Evolutionary conservation across 1,140 invertebrate species (phyloP), one percentile per base, ranked within the genome.

Genomic region (Lepidurus couesii): DNA sequence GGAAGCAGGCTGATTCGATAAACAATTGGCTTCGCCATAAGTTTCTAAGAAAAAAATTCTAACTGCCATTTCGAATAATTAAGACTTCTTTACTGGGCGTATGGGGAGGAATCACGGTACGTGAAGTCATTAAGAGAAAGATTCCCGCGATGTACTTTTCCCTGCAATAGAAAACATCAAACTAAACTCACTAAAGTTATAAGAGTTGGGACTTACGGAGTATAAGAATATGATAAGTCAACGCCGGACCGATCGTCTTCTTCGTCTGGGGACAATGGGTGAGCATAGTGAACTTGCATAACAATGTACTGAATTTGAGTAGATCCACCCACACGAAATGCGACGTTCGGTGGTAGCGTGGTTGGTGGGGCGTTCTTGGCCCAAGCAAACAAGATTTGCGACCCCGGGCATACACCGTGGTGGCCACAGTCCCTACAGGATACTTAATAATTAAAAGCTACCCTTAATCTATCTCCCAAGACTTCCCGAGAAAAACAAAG

Each of bases 301-400:
- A 90, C 87, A 26, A 91, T 81, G 81, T 87, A 87, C 43, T 86
- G 84, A 47, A 88, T 86, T 5, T 82, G 82, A 6, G 86, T 85
- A 26, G 83, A 81, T 7, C 84, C 84, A 26, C 88, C 88, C 73
- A 90, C 85, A 73, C 84, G 82, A 82, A 90, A 90, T 44, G 88
- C 90, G 24, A 90, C 90, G 82, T 84, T 83, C 75, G 81, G 75
- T 9, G 90, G 90, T 24, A 91, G 81, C n/a, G 83, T 79, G 3
- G 89, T 86, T 24, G 87, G 82, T n/a, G 88, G 87, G 7, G 90
- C 90, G 85, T 90, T 89, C 82, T 89, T 87, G 13, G 89, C 90
- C 90, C 90, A 91, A 5, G 89, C 90, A 85, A 88, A 91, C 77
- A 91, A 82, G 80, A 90, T 90, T 78, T 53, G 53, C 21, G 83